Evolutionary conservation across 2,113 vertebrate species (phyloP).

Genomic region (Acrocephalus arundinaceus): DNA sequence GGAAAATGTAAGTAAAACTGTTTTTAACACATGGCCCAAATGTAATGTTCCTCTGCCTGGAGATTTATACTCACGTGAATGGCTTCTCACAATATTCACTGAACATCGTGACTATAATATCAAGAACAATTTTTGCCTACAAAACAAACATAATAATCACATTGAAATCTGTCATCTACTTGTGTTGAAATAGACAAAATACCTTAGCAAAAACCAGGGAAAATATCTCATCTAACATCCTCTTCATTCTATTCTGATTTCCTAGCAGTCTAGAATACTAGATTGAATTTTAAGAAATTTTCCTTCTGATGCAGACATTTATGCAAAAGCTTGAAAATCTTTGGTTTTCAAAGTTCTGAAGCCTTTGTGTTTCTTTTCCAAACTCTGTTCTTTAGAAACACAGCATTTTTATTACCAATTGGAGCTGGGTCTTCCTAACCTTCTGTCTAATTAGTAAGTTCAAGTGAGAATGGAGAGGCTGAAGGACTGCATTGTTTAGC

Average conservation of each 20-base stretch:
- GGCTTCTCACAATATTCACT: slow-evolving; percentile 92
- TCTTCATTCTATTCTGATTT: neutral
- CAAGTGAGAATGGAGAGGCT: neutral
- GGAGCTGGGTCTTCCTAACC: neutral
- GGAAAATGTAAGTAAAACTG: neutral
- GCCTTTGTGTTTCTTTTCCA: neutral
- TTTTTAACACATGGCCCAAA: neutral
- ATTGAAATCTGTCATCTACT: neutral
- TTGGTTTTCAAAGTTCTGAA: neutral
- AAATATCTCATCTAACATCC: neutral
- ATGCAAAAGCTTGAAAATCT: neutral
- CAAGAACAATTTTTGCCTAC: slow-evolving; percentile 94
- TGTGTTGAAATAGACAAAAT: neutral
- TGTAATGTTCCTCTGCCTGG: neutral
- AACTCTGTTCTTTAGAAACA: neutral
- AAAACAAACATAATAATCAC: slow-evolving; percentile 37
- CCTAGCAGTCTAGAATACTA: neutral
- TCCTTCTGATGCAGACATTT: neutral
- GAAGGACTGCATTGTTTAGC: neutral
- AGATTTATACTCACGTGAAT: slow-evolving; percentile 86
- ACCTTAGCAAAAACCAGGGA: neutral
- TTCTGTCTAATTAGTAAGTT: neutral
- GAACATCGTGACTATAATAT: slow-evolving; percentile 95
- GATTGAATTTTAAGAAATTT: neutral
- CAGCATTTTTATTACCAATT: neutral